These are phyloP conservation scores for Coregonus clupeaformis DNA, from an alignment of 2,113 vertebrate species.

Conservation along the genomic window DNA sequence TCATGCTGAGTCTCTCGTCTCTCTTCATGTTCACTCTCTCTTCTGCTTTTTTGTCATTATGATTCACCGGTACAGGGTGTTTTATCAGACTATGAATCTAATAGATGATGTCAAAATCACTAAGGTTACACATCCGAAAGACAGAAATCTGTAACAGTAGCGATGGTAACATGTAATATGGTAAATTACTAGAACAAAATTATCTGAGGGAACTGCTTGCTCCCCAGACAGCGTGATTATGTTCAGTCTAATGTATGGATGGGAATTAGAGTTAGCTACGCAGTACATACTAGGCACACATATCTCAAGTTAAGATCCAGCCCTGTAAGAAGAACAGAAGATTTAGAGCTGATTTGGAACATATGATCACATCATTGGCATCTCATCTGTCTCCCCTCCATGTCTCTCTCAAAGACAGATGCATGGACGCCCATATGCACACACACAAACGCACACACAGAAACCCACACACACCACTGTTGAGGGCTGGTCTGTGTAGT, in stretches of 20 bases:
- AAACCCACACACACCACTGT: not conserved
- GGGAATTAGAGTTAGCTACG: too few relatives aligned
- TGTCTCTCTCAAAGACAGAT: not conserved
- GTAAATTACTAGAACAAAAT: not conserved
- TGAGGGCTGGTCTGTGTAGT: too few relatives aligned
- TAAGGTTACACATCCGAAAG: not conserved
- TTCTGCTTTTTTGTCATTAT: not conserved
- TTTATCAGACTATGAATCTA: not conserved
- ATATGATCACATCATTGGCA: too few relatives aligned
- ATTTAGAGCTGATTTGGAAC: too few relatives aligned
- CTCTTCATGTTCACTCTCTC: not conserved
- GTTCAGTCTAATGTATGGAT: too few relatives aligned
- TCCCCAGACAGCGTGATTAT: not conserved
- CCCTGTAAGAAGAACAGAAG: not conserved
- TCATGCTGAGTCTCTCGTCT: not conserved
- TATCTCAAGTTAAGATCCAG: too few relatives aligned
- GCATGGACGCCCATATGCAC: not conserved
- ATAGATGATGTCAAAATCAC: not conserved
- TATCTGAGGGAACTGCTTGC: not conserved
- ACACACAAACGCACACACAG: not conserved
- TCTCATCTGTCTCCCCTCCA: not conserved
- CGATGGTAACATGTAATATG: not conserved
- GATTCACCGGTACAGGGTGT: not conserved
- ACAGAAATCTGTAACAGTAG: not conserved
- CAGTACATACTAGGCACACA: not conserved